Evolutionary conservation across 2,888 invertebrate species (phyloP), one percentile per base, ranked within the genome.

Genomic region (Tiliacea citrago): DNA sequence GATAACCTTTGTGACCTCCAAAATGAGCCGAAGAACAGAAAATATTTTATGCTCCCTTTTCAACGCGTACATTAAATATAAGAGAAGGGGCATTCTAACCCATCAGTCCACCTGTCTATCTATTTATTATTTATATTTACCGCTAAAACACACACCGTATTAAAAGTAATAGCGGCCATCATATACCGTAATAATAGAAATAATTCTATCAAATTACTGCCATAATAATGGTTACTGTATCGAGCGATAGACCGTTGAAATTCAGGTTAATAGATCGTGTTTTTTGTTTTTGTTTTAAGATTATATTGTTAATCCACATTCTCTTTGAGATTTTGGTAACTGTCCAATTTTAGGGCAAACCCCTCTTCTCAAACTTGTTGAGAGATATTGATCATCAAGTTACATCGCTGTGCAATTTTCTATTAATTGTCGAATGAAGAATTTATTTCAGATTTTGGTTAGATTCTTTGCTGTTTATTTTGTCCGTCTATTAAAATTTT

Each of bases 111-210:
- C 39, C 76, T 65, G 78, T 68, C 76, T 10, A 60, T 67, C 45
- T 29, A 74, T 63, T 81, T 58, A 68, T 49, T 79, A 74, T 66
- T 49, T 79, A 74, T 3, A 55, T 79, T 70, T 76, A 84, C 81
- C 72, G 84, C 67, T 84, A 73, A 84, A 82, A 82, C 78, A 79
- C 68, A 79, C 68, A 70, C 66, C 18, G 13, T 72, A 81, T 77
- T 76, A 69, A 81, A 81, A 70, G 24, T 81, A 77, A 84, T 53
- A 51, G 24, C 57, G 16, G 18, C 69, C 61, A 71, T 81, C 51
- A 84, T 29, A 66, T 75, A 81, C 83, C 85, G 83, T 68, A 83
- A 77, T 83, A 81, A 70, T 81, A 68, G 73, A 76, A 67, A 81
- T 75, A 68, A 79, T 79, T 60, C 47, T 60, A 42, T 68, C 58